Evolutionary conservation across 2,113 vertebrate genomes (phyloP).

Genomic region (human): DNA sequence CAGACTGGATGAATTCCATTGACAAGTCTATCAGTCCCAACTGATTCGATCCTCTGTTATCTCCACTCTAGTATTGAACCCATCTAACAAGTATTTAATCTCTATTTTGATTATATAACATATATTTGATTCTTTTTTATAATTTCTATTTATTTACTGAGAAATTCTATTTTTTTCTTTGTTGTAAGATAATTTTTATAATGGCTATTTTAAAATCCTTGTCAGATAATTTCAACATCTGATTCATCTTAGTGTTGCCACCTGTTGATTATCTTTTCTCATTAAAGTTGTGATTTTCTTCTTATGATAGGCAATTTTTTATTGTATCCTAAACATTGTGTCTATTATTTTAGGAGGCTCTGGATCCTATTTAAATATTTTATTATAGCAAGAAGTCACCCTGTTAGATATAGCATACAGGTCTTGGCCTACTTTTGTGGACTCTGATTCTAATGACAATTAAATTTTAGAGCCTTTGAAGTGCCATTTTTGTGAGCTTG

Average conservation of each 20-base stretch:
- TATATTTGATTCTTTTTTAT: neutral
- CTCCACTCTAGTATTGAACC: neutral
- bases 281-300: neutral
- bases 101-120: neutral
- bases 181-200: slow-evolving; percentile 5
- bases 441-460: neutral
- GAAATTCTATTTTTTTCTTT: slow-evolving; percentile 24
- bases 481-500: neutral
- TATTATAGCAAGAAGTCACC: neutral
- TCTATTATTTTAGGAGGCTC: neutral
- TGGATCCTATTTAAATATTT: neutral
- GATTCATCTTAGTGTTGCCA: neutral
- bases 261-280: slow-evolving; percentile 4
- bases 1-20: neutral
- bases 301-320: neutral
- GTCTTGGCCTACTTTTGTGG: neutral
- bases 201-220: neutral
- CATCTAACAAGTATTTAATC: neutral
- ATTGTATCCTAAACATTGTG: neutral
- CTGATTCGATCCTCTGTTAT: neutral
- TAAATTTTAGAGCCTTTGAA: neutral
- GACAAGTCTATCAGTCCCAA: neutral
- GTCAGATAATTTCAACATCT: neutral
- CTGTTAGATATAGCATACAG: neutral
- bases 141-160: neutral